Conservation (phyloP, 2,888 invertebrate species). For the Drosophila falleni region DNA sequence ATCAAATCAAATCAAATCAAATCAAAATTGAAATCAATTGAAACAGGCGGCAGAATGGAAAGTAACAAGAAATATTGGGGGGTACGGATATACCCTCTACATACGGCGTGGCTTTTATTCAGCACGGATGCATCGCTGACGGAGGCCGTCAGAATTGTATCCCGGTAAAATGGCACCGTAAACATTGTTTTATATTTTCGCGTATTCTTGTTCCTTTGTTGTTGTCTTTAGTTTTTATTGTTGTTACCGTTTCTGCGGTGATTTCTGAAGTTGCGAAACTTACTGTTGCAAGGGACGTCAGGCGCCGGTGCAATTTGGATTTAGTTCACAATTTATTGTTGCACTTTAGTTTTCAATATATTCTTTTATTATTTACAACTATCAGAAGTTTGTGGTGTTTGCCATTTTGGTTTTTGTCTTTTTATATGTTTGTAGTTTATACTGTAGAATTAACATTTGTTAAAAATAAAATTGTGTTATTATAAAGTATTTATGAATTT, state of each 20-base stretch:
- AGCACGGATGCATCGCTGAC: conserved; percentile 89
- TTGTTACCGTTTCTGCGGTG: conserved; percentile 12
- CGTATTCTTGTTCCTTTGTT: conserved; percentile 7
- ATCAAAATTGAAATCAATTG: conserved; percentile 55
- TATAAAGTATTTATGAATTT: too few species aligned
- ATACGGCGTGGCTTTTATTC: conserved; percentile 87
- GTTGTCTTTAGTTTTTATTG: conserved; percentile 1
- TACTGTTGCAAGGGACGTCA: conserved; percentile 47
- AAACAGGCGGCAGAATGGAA: conserved; percentile 10
- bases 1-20: conserved; percentile 26
- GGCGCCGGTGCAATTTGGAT: conserved; percentile 12
- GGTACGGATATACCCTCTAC: conserved; percentile 53
- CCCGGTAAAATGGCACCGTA: conserved; percentile 85
- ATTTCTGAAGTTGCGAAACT: conserved; percentile 44
- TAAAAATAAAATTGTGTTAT: not conserved
- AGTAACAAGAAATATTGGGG: not conserved
- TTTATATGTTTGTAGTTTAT: not conserved
- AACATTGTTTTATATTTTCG: conserved; percentile 77
- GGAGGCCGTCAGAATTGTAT: conserved; percentile 86
- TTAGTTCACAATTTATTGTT: conserved; percentile 35
- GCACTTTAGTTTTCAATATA: conserved; percentile 11
- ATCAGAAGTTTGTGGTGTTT: conserved; percentile 25
- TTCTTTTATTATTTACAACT: conserved; percentile 12
- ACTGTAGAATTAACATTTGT: not conserved
- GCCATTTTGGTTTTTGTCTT: conserved; percentile 22